These are phyloP conservation scores for Drosophila diplacantha DNA, from an alignment of 2,888 invertebrate species.

Conservation along the genomic window DNA sequence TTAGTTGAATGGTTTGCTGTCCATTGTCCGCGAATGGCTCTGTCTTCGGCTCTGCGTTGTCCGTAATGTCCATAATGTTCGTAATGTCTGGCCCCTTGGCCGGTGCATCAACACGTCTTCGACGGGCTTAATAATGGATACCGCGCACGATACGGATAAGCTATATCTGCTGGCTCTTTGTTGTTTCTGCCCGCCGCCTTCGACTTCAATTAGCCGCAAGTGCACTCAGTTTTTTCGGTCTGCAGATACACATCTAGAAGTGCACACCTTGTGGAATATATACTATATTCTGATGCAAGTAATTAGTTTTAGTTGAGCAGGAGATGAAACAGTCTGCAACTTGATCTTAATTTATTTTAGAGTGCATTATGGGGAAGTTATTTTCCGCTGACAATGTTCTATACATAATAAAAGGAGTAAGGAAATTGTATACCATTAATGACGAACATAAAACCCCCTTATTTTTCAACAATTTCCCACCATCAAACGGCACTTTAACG, in stretches of 20 bases:
- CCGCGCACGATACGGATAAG: conserved; percentile 54
- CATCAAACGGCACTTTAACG: background rate
- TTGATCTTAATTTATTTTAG: conserved; percentile 5
- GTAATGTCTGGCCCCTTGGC: conserved; percentile 32
- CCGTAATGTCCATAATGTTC: conserved; percentile 13
- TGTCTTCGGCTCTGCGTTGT: conserved; percentile 36
- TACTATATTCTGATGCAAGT: background rate
- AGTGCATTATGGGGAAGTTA: background rate
- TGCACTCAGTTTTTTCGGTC: conserved; percentile 23
- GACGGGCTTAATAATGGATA: conserved; percentile 58
- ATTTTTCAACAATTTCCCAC: no score
- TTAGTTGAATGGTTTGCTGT: conserved; percentile 66
- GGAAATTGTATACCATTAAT: no score
- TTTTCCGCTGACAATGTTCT: background rate
- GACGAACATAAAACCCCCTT: no score
- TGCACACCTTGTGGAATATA: background rate
- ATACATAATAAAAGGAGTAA: background rate
- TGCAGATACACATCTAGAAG: background rate
- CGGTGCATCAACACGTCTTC: conserved; percentile 68
- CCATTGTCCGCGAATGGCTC: conserved; percentile 39
- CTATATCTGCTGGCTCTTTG: conserved; percentile 21
- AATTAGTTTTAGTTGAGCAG: background rate
- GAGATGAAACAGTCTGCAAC: background rate
- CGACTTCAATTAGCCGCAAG: conserved; percentile 39
- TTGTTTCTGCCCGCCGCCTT: conserved; percentile 14